These are phyloP conservation scores for Habroteleia sp. DNA, from an alignment of 2,888 invertebrate genomes.

Conservation along the genomic window DNA sequence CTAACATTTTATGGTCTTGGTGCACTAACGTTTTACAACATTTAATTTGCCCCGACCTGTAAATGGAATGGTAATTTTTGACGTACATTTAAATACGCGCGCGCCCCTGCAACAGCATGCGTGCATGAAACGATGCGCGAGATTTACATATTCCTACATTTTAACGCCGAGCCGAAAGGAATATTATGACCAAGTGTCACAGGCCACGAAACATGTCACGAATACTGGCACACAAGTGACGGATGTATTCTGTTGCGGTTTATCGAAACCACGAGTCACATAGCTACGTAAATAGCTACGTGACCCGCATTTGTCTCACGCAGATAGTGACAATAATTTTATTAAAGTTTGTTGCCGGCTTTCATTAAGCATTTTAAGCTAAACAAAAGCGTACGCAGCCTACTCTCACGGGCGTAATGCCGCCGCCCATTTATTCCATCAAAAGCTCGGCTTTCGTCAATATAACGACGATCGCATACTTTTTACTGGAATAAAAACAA, in stretches of 20 bases:
- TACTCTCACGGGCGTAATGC: constrained; percentile 19
- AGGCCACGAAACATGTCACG: constrained; percentile 64
- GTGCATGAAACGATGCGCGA: constrained; percentile 22
- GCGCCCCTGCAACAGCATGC: constrained; percentile 18
- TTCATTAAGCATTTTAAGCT: constrained; percentile 54
- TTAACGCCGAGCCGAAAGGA: constrained; percentile 48
- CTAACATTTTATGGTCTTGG: constrained; percentile 22
- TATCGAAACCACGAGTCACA: constrained; percentile 70
- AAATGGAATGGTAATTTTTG: constrained; percentile 61
- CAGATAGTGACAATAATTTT: constrained; percentile 62
- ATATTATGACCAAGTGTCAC: constrained; percentile 64
- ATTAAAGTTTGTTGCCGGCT: constrained; percentile 58
- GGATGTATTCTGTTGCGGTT: constrained; percentile 66
- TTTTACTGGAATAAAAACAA: too few species aligned
- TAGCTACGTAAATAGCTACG: constrained; percentile 70
- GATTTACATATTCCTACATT: constrained; percentile 55
- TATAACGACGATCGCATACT: too few species aligned
- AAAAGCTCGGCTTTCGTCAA: too few species aligned
- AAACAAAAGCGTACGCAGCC: constrained; percentile 44
- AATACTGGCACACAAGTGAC: constrained; percentile 67
- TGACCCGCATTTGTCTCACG: constrained; percentile 67
- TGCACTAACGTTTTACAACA: constrained; percentile 37
- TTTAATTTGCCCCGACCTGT: constrained; percentile 47
- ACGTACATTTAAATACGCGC: constrained; percentile 41
- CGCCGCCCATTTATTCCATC: constrained; percentile 44